A percentile compares a stretch with the other conserved stretches of the same genome.
phyloP scores from a whole-genome alignment of 2,888 invertebrate genomes.

The Unio delphinus region DNA sequence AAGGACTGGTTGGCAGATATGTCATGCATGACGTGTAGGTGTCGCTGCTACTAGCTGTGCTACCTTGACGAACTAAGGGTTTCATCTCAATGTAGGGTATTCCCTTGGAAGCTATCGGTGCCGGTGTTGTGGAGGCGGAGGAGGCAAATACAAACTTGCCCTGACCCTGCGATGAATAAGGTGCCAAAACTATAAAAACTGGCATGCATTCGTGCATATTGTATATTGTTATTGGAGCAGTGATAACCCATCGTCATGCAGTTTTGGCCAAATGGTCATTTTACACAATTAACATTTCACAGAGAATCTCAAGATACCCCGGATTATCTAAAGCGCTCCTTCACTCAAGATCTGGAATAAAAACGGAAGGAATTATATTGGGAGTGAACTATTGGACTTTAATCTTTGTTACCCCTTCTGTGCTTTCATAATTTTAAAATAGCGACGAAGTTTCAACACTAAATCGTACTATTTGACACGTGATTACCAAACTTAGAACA shows the following conservation, averaged over 20 bases:
- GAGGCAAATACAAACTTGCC: constrained; percentile 28
- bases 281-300: no score
- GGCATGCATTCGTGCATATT: no score
- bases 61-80: constrained; percentile 61
- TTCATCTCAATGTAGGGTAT: constrained; percentile 64
- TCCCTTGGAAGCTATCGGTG: constrained; percentile 33
- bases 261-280: neutral
- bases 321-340: no score
- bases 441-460: no score
- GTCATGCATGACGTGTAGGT: constrained; percentile 97
- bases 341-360: no score
- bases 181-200: neutral
- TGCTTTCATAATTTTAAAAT: no score
- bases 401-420: no score
- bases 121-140: constrained; percentile 7
- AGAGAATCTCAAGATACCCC: no score
- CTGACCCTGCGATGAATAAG: constrained; percentile 13
- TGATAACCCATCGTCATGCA: neutral
- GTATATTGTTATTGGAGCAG: neutral
- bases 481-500: no score
- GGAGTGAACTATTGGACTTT: no score
- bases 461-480: no score
- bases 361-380: no score
- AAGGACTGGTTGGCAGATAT: constrained; percentile 78
- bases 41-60: constrained; percentile 86